These are phyloP conservation scores for Hydractinia symbiolongicarpus DNA, from an alignment of 30 jellyfish, hydroid and myxozoan species.

Conservation along the genomic window DNA sequence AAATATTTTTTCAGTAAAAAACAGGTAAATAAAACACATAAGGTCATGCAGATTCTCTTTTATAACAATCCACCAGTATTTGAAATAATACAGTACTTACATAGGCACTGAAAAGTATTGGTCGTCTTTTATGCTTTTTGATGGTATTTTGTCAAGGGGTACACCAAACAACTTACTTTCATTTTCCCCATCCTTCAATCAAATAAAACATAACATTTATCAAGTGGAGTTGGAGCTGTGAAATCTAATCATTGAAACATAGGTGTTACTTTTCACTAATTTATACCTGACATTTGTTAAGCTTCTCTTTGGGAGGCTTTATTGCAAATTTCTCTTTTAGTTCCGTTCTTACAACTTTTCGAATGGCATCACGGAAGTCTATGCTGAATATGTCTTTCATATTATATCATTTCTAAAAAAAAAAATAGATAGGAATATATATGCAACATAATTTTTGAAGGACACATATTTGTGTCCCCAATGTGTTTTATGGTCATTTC, in stretches of 20 bases:
- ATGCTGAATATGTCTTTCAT: conserved; percentile 70
- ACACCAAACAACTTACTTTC: conserved; percentile 60
- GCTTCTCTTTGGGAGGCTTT: conserved; percentile 75
- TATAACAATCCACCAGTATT: no score
- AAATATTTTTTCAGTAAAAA: no score
- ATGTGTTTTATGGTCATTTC: no score
- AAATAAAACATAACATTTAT: neutral
- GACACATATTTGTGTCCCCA: no score
- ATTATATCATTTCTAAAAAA: neutral
- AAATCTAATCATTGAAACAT: no score
- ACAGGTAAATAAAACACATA: no score
- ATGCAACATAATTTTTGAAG: no score
- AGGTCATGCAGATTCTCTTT: no score
- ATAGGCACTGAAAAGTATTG: conserved; percentile 74
- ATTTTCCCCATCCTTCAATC: conserved; percentile 11
- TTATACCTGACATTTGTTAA: neutral
- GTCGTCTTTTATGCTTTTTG: conserved; percentile 64
- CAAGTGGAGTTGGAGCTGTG: no score
- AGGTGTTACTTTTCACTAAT: no score
- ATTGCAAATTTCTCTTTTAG: conserved; percentile 85
- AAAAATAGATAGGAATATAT: neutral
- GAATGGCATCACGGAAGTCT: conserved; percentile 83
- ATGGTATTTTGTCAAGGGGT: conserved; percentile 55
- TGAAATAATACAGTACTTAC: neutral
- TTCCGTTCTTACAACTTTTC: conserved; percentile 58